Conservation (phyloP, 2,888 invertebrate genomes). For the Sinhomidia bicolor region DNA sequence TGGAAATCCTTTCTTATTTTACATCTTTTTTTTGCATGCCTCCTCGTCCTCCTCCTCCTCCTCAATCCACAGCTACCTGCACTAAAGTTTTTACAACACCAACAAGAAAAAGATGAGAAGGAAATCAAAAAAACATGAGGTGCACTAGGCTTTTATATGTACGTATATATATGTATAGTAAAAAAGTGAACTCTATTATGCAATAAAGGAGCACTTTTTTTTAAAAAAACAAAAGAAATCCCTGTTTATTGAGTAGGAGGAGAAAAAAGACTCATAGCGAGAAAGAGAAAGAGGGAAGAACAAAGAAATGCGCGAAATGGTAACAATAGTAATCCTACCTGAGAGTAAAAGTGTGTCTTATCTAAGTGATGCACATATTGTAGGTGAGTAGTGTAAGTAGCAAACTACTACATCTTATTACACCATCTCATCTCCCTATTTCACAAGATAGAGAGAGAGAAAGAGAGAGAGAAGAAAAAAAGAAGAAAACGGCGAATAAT, state of each 20-base stretch:
- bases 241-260: slow-evolving; percentile 51
- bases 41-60: neutral
- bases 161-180: too few species aligned
- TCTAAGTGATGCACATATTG: neutral
- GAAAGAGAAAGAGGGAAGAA: neutral
- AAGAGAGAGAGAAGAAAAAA: too few species aligned
- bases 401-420: too few species aligned
- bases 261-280: neutral
- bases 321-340: slow-evolving; percentile 6
- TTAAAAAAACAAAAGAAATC: slow-evolving; percentile 38
- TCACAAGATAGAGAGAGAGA: neutral
- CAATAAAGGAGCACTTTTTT: slow-evolving; percentile 58
- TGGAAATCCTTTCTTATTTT: slow-evolving; percentile 37
- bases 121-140: slow-evolving; percentile 52
- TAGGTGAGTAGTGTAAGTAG: neutral
- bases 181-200: slow-evolving; percentile 53
- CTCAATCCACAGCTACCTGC: neutral
- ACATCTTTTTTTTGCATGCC: neutral
- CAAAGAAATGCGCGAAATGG: neutral
- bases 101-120: slow-evolving; percentile 12
- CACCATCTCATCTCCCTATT: neutral
- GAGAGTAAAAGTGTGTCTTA: neutral
- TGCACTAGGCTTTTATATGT: slow-evolving; percentile 52
- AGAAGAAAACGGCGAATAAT: slow-evolving; percentile 19
- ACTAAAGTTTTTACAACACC: slow-evolving; percentile 17